These are phyloP conservation scores for Parazoanthus swiftii DNA, from an alignment of 92 coral and sea anemone species.

Conservation along the genomic window DNA sequence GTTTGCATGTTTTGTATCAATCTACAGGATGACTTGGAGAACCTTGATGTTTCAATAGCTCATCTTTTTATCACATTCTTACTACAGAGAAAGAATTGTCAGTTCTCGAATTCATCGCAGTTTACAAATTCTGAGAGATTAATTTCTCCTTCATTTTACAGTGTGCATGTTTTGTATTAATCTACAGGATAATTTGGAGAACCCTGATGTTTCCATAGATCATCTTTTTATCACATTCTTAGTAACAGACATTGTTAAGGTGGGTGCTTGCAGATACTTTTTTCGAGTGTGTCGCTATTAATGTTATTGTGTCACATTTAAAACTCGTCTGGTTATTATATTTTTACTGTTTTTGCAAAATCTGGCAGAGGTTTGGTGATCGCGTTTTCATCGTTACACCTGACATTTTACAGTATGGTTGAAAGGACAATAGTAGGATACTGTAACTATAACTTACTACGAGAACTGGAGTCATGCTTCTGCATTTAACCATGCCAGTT, in stretches of 20 bases:
- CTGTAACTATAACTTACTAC: no score
- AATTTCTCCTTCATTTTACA: no score
- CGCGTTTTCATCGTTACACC: no score
- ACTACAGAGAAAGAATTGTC: no score
- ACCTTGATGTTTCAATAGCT: slow-evolving; percentile 26
- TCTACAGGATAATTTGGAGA: slow-evolving; percentile 28
- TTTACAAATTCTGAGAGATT: neutral
- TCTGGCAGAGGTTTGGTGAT: no score
- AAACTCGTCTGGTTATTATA: no score
- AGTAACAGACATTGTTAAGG: slow-evolving; percentile 35
- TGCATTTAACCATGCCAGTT: no score
- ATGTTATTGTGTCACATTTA: neutral
- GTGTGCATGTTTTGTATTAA: neutral
- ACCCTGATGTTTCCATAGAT: slow-evolving; percentile 29
- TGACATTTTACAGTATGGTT: no score
- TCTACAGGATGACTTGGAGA: slow-evolving; percentile 29
- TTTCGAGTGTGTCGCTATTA: neutral
- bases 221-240: slow-evolving; percentile 29
- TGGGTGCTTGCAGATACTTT: neutral
- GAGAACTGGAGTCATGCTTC: no score
- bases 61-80: slow-evolving; percentile 24
- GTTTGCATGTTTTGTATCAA: neutral
- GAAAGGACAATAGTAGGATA: neutral
- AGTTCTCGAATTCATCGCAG: no score
- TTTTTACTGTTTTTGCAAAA: no score